These are phyloP conservation scores for Meganola albula DNA, from an alignment of 2,888 invertebrate genomes.

Conservation along the genomic window DNA sequence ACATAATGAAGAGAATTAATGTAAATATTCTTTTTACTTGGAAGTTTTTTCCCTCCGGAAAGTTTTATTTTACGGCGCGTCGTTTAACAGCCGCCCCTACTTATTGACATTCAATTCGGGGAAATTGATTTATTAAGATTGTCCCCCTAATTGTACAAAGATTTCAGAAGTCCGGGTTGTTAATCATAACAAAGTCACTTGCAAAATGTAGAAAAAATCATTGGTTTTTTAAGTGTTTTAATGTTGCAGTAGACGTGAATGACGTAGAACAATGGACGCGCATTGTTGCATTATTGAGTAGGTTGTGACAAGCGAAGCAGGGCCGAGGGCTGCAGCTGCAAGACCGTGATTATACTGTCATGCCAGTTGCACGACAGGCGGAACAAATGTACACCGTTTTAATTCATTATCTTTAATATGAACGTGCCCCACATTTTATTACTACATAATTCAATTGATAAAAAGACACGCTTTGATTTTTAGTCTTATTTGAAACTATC, in stretches of 20 bases:
- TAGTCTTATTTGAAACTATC: no score
- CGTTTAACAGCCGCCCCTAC: constrained; percentile 76
- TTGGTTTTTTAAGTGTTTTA: no score
- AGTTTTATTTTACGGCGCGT: constrained; percentile 76
- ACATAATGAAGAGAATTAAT: constrained; percentile 80
- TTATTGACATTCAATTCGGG: constrained; percentile 78
- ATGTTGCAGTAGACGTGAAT: no score
- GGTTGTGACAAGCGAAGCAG: constrained; percentile 38
- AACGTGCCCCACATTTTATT: constrained; percentile 16
- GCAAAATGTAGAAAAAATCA: no score
- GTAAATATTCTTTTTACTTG: constrained; percentile 77
- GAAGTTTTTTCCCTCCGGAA: constrained; percentile 74
- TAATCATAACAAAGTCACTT: no score
- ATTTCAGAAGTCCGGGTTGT: no score
- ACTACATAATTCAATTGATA: no score
- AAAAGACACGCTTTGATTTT: not conserved
- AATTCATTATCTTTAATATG: constrained; percentile 38
- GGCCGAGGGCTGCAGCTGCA: constrained; percentile 57
- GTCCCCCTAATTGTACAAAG: constrained; percentile 73
- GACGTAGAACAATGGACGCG: constrained; percentile 48
- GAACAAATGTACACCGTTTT: constrained; percentile 58
- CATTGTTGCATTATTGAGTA: constrained; percentile 68
- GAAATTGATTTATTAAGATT: constrained; percentile 79
- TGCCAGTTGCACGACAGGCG: constrained; percentile 45
- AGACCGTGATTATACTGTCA: constrained; percentile 48